Conservation (phyloP, 2,113 vertebrate species). For the Anoura caudifer region DNA sequence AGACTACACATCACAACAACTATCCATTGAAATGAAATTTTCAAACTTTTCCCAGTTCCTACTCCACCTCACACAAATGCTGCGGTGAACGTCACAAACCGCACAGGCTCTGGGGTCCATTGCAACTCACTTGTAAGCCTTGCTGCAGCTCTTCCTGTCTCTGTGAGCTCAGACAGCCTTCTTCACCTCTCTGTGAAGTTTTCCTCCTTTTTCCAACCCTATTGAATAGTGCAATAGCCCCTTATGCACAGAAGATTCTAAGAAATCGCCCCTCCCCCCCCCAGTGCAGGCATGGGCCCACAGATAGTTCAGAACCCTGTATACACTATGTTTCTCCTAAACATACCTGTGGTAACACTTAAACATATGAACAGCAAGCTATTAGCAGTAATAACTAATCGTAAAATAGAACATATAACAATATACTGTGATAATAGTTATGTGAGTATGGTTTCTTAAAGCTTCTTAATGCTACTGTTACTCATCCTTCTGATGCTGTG, state of each 20-base stretch:
- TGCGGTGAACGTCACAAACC: not conserved
- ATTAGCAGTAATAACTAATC: not conserved
- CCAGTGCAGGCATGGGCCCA: too few relatives aligned
- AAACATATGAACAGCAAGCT: too few relatives aligned
- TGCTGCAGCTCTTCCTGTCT: not conserved
- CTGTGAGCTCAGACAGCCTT: not conserved
- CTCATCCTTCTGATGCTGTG: not conserved
- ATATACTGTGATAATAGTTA: too few relatives aligned
- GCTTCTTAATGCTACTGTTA: not conserved
- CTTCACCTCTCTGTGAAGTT: not conserved
- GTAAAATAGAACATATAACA: not conserved
- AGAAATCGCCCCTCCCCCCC: too few relatives aligned
- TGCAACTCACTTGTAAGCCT: not conserved
- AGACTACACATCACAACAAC: not conserved
- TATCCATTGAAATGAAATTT: not conserved
- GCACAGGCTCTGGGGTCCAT: not conserved
- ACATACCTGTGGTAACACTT: too few relatives aligned
- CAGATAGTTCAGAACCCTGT: not conserved
- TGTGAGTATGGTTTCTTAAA: too few relatives aligned
- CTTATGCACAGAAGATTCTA: too few relatives aligned
- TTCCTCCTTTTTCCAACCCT: not conserved
- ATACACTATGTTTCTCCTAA: not conserved
- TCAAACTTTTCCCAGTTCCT: not conserved
- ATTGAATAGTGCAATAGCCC: not conserved
- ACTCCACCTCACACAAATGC: fast-evolving